Evolutionary conservation across 2,797 vertebrate species (phyloP).

Genomic region (Sebastes nivosus): DNA sequence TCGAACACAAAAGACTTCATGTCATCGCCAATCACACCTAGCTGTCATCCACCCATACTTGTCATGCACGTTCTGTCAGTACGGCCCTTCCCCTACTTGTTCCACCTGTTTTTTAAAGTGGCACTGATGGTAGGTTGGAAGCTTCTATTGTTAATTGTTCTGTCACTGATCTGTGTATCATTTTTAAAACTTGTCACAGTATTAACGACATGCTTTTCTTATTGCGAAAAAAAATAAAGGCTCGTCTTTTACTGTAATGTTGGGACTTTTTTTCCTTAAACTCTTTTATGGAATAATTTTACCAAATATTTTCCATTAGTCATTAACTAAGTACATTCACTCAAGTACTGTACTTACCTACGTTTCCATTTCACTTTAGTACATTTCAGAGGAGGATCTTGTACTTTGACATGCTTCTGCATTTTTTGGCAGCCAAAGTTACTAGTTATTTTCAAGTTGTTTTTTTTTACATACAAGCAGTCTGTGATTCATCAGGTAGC

Average conservation of each 20-base stretch:
- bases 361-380: not conserved
- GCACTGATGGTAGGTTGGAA: constrained; percentile 16
- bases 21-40: constrained; percentile 13
- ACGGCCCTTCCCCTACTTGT: constrained; percentile 40
- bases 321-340: no score
- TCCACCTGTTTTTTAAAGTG: constrained; percentile 51
- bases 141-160: constrained; percentile 39
- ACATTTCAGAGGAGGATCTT: not conserved
- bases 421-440: not conserved
- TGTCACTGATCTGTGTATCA: constrained; percentile 54
- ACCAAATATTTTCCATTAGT: no score
- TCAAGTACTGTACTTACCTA: no score
- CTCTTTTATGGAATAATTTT: no score
- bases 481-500: no score
- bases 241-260: constrained; percentile 65
- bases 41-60: constrained; percentile 31
- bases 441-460: not conserved
- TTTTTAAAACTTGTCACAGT: constrained; percentile 65
- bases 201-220: constrained; percentile 66
- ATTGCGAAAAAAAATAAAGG: constrained; percentile 71
- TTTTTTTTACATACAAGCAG: not conserved
- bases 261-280: not conserved
- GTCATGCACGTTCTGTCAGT: constrained; percentile 59
- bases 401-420: not conserved
- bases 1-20: constrained; percentile 7